Evolutionary conservation across 2,113 vertebrate species (phyloP), one percentile per base, ranked within the genome.

Genomic region (Tragulus kanchil): DNA sequence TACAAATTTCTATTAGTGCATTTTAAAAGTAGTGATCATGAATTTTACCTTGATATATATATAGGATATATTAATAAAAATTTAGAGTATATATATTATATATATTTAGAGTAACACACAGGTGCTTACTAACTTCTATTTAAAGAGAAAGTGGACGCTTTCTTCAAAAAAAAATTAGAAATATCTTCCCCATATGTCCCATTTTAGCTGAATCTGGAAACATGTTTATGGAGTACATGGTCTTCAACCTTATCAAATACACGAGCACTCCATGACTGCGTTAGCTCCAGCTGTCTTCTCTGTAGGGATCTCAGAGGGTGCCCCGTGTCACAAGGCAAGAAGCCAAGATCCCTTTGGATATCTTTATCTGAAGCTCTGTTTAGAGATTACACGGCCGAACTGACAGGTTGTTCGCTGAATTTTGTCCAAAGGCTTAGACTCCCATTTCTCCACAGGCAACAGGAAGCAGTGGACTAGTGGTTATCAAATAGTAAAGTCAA

Each of bases 21-120:
- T 90, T 64, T 94, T 48, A 90, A 89, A 96, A 85, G 28, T 48
- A 54, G 12, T 67, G 84, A 75, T 85, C 11, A 62, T 92, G 67
- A 93, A 59, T 71, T 96, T 75, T 73, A 91, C 79, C 91, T 83
- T 84, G 42, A 71, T 8, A 83, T 50, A 83, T 42, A 31, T 69
- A 69, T 90, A 84, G 13, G 77, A 71, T 45, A 56, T n/a, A 90
- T 58, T 64, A 96, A 90, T 8, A 56, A 75, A 77, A 61, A 45
- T 58, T 42, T 85, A 81, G 59, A 81, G 48, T 58, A 59, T 82
- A 64, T 21, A 65, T 61, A 23, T 12, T 2, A 48, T 62, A 73
- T 61, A 54, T 89, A 42, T 62, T 86, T 83, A 89, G 61, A 82
- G 73, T 12, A 61, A 69, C 36, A 88, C 8, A 54, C n/a, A 94